Evolutionary conservation across 2,888 invertebrate species (phyloP).

Genomic region (Chloroclysta siterata): DNA sequence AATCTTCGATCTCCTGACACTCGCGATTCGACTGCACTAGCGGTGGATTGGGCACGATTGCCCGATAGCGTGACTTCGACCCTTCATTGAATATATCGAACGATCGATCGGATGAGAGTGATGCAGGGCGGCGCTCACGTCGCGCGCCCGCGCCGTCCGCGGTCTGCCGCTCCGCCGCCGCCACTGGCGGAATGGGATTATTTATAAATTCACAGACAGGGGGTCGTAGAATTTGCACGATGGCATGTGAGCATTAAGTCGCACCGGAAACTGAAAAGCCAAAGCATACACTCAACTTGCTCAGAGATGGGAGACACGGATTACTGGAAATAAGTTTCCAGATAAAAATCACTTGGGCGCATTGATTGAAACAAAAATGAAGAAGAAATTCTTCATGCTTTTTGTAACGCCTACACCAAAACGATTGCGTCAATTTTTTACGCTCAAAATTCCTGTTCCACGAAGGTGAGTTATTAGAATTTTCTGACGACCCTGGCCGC

Average conservation of each 20-base stretch:
- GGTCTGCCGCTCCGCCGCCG: slow-evolving; percentile 80
- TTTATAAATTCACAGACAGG: slow-evolving; percentile 84
- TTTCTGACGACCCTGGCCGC: slow-evolving; percentile 68
- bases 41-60: slow-evolving; percentile 11
- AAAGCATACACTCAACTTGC: slow-evolving; percentile 19
- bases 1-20: slow-evolving; percentile 42
- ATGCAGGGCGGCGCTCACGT: slow-evolving; percentile 66
- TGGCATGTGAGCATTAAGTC: slow-evolving; percentile 70
- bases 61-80: slow-evolving; percentile 31
- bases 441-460: slow-evolving; percentile 48
- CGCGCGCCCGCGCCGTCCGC: slow-evolving; percentile 85
- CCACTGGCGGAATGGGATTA: slow-evolving; percentile 83
- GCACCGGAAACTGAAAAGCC: slow-evolving; percentile 64
- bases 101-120: slow-evolving; percentile 60
- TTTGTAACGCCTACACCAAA: slow-evolving; percentile 39
- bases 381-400: slow-evolving; percentile 1
- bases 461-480: slow-evolving; percentile 54
- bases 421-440: slow-evolving; percentile 38
- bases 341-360: not conserved
- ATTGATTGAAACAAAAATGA: not conserved
- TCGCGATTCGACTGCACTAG: slow-evolving; percentile 43
- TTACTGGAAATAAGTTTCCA: not conserved
- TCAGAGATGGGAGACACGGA: not conserved
- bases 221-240: slow-evolving; percentile 83
- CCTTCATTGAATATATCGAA: slow-evolving; percentile 27